Percentiles rank a stretch among this genome's conserved stretches.
Conservation (phyloP, 2,888 invertebrate genomes). For the Troides oblongomaculatus region DNA sequence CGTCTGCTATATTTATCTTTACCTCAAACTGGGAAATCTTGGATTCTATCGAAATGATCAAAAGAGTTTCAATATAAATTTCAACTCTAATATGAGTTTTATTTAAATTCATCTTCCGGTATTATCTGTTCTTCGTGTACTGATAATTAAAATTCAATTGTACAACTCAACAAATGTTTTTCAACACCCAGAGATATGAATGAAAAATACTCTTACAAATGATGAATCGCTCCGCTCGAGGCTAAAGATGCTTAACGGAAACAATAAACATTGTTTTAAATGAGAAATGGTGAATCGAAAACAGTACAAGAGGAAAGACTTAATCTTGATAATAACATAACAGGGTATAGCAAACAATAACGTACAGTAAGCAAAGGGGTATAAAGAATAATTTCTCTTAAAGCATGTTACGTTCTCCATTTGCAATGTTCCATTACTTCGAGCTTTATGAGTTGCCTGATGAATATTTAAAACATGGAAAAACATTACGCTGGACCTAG, state of each 20-base stretch:
- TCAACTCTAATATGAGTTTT: no score
- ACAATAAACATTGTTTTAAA: conserved; percentile 29
- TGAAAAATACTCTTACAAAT: conserved; percentile 5
- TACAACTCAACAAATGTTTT: no score
- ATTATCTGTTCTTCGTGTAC: no score
- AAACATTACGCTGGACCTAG: no score
- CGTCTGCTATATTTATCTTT: no score
- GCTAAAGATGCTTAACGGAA: conserved; percentile 29
- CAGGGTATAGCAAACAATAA: neutral
- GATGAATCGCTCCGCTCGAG: conserved; percentile 8
- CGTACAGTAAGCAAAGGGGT: neutral
- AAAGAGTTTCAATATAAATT: no score
- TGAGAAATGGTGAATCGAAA: conserved; percentile 34
- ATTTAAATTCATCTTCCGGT: no score
- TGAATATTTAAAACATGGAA: conserved; percentile 35
- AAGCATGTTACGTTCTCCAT: no score
- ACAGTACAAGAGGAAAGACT: conserved; percentile 45
- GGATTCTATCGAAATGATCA: no score
- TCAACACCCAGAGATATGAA: neutral
- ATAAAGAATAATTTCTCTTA: conserved; percentile 4
- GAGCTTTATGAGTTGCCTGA: conserved; percentile 23
- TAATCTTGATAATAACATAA: conserved; percentile 46
- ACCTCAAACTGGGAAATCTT: no score
- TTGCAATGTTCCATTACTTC: neutral
- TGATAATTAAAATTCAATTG: no score